Evolutionary conservation across 1,140 invertebrate species (phyloP), one percentile per base, ranked within the genome.

Genomic region (Neodiprion pinetum): DNA sequence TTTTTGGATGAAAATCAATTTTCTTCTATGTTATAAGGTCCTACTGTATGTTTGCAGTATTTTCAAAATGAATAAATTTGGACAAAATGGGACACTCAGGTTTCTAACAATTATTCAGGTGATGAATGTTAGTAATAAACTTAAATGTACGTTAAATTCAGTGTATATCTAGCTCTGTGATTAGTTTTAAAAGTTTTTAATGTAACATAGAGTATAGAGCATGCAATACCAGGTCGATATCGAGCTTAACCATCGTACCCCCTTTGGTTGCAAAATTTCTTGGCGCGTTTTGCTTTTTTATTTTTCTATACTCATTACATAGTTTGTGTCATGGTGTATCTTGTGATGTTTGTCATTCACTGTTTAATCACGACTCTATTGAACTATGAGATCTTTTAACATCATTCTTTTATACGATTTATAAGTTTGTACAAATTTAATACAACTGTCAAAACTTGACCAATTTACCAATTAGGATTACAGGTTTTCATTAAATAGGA

Each of bases 401-500:
- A 17, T 61, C 5, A 61, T 61, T 61, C 53, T 61, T 61, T 61
- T 61, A 61, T 61, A 61, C 53, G 53, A 61, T 61, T 61, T 61
- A 61, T 61, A 61, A 61, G n/a, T 61, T 14, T 14, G 53, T 61
- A 61, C 11, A 61, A 61, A 61, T 14, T 61, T 17, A 8, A 14
- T 8, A 61, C 11, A 8, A 61, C 8, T 61, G 53, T 61, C 53
- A 61, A 61, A 14, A 61, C 11, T 61, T 61, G 53, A 61, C 53
- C 53, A 61, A 61, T 61, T 61, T 61, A 61, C 53, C 53, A 61
- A 61, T 61, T 61, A 61, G 53, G 53, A 61, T 61, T 61, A 61
- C 53, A 61, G 4, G 53, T 61, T 61, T 40, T 61, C 53, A 61
- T 61, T 61, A 61, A 7, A 61, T 61, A 61, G 53, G n/a, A 61